These are phyloP conservation scores for Podarcis siculus DNA, from an alignment of 2,797 vertebrate genomes.

Conservation along the genomic window DNA sequence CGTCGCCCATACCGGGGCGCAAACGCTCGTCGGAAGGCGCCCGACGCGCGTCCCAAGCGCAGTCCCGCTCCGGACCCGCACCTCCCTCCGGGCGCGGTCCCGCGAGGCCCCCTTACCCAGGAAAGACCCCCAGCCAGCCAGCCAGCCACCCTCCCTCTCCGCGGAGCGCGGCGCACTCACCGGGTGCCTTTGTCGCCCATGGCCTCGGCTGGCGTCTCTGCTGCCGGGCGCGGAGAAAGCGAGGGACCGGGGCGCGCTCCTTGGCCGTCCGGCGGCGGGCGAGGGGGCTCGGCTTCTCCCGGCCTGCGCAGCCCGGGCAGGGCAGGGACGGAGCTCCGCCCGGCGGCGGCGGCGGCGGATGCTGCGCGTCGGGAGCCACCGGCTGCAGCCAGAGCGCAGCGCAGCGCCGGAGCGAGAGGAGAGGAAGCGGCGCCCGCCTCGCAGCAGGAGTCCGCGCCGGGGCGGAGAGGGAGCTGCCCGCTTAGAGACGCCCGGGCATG, in stretches of 20 bases:
- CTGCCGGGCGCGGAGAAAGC: neutral
- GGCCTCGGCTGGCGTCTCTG: neutral
- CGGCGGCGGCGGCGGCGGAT: too few species aligned
- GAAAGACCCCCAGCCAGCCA: neutral
- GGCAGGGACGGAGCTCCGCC: too few species aligned
- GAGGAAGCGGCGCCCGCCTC: too few species aligned
- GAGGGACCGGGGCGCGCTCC: neutral
- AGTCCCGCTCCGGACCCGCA: neutral
- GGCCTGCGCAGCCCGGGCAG: neutral
- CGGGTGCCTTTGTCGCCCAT: slow-evolving; percentile 29
- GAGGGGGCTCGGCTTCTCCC: too few species aligned
- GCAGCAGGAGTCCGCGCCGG: too few species aligned
- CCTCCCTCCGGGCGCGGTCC: neutral
- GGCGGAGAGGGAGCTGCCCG: too few species aligned
- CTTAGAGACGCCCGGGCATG: neutral
- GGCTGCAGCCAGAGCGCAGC: too few species aligned
- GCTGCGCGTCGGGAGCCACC: too few species aligned
- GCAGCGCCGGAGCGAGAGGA: too few species aligned
- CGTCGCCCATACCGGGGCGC: neutral
- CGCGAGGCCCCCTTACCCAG: neutral
- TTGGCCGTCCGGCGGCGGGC: too few species aligned
- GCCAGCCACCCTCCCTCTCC: neutral
- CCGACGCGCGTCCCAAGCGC: neutral
- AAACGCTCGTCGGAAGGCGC: neutral
- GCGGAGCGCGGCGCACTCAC: neutral